Conservation (phyloP, 2,797 vertebrate genomes). For the Hemitrygon akajei region DNA sequence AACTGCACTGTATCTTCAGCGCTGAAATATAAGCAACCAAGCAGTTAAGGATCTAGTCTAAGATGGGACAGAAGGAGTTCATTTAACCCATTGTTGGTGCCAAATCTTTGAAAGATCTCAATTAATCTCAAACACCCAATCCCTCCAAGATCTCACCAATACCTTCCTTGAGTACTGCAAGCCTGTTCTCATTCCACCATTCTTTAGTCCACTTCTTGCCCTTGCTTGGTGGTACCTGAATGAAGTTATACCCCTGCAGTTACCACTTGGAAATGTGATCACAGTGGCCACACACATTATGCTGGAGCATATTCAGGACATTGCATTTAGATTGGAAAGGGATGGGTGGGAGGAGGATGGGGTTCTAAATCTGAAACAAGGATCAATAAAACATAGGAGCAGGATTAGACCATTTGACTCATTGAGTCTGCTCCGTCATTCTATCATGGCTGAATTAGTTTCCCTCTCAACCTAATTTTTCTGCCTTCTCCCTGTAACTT, state of each 20-base stretch:
- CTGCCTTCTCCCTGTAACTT: too few relatives aligned
- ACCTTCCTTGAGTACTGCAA: too few relatives aligned
- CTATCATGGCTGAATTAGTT: too few relatives aligned
- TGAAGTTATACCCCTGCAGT: not conserved
- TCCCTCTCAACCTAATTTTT: too few relatives aligned
- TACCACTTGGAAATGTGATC: not conserved
- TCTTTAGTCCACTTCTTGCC: not conserved
- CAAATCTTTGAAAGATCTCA: not conserved
- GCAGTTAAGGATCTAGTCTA: not conserved
- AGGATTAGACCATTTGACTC: too few relatives aligned
- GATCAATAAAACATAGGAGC: too few relatives aligned
- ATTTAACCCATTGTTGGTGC: not conserved
- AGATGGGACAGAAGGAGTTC: not conserved
- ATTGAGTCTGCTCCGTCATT: too few relatives aligned
- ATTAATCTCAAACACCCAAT: not conserved
- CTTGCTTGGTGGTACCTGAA: not conserved
- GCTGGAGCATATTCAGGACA: too few relatives aligned
- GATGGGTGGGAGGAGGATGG: too few relatives aligned
- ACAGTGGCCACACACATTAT: too few relatives aligned
- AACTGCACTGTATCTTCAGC: conserved; percentile 78
- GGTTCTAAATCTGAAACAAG: too few relatives aligned
- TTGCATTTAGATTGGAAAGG: too few relatives aligned
- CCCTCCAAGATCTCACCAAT: not conserved
- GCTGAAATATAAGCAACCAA: conserved; percentile 50
- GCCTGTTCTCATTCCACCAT: not conserved